Conservation (phyloP, 2,888 invertebrate species). For the Plagodis dolabraria region DNA sequence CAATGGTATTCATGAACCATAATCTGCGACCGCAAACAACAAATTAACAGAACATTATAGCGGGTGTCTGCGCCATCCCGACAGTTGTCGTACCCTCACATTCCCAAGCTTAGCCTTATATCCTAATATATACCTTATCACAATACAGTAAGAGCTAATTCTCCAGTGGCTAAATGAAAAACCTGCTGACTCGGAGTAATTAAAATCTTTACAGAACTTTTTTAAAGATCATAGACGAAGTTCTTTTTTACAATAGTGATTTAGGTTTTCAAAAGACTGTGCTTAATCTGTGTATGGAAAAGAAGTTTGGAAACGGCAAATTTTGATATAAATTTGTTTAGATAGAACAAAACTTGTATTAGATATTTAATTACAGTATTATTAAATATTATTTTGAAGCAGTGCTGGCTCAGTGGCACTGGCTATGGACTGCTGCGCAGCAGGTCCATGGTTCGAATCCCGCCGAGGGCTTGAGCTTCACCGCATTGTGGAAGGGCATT, state of each 20-base stretch:
- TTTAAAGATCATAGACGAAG: constrained; percentile 12
- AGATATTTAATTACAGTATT: too few species aligned
- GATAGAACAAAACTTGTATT: too few species aligned
- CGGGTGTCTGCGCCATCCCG: background rate
- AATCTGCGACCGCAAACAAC: background rate
- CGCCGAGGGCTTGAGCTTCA: too few species aligned
- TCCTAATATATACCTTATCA: constrained; percentile 1
- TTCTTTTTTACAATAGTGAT: background rate
- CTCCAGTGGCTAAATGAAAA: constrained; percentile 31
- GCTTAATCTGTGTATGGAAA: too few species aligned
- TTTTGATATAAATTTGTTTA: too few species aligned
- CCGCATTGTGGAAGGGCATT: too few species aligned
- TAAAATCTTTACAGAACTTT: constrained; percentile 33
- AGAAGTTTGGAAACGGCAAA: too few species aligned
- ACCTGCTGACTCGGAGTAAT: constrained; percentile 36
- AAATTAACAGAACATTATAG: constrained; percentile 1
- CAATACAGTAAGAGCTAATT: constrained; percentile 3
- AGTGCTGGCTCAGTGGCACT: too few species aligned
- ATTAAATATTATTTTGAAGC: too few species aligned
- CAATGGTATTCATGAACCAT: background rate
- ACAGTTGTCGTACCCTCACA: background rate
- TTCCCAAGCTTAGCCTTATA: background rate
- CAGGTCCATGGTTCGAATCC: too few species aligned
- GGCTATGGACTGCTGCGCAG: too few species aligned
- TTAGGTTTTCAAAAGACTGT: too few species aligned